Conservation (phyloP, 2,113 vertebrate species). For the Reinhardtius hippoglossoides region DNA sequence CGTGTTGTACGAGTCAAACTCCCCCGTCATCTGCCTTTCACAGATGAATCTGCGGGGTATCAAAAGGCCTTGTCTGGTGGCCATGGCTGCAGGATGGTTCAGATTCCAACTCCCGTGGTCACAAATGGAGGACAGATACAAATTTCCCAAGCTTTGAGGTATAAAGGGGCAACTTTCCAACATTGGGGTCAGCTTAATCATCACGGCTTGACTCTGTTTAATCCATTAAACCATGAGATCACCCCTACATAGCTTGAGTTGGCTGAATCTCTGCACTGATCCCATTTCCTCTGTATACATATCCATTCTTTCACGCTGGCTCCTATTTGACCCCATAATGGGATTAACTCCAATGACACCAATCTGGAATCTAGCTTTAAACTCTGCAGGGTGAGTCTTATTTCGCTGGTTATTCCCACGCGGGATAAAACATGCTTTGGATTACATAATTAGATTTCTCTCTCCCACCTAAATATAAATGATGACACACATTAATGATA, state of each 20-base stretch:
- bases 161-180: conserved; percentile 25
- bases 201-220: conserved; percentile 52
- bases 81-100: conserved; percentile 27
- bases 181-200: conserved; percentile 67
- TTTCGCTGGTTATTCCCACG: conserved; percentile 66
- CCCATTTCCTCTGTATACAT: conserved; percentile 72
- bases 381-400: conserved; percentile 57
- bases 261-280: conserved; percentile 62
- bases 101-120: conserved; percentile 27
- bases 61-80: conserved; percentile 58
- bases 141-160: conserved; percentile 42
- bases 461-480: conserved; percentile 52
- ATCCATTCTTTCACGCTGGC: conserved; percentile 61
- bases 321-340: conserved; percentile 67
- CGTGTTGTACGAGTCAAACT: conserved; percentile 71
- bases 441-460: conserved; percentile 66
- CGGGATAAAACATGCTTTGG: conserved; percentile 63
- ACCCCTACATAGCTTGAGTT: conserved; percentile 43
- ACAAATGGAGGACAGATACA: conserved; percentile 7
- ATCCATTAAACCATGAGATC: conserved; percentile 72
- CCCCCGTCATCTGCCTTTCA: conserved; percentile 73
- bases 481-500: conserved; percentile 64
- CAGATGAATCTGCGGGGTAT: conserved; percentile 11
- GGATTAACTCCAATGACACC: conserved; percentile 77
- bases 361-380: conserved; percentile 72